Base-by-base conservation (phyloP, 2,113 vertebrate species). In the Larimichthys crocea region DNA sequence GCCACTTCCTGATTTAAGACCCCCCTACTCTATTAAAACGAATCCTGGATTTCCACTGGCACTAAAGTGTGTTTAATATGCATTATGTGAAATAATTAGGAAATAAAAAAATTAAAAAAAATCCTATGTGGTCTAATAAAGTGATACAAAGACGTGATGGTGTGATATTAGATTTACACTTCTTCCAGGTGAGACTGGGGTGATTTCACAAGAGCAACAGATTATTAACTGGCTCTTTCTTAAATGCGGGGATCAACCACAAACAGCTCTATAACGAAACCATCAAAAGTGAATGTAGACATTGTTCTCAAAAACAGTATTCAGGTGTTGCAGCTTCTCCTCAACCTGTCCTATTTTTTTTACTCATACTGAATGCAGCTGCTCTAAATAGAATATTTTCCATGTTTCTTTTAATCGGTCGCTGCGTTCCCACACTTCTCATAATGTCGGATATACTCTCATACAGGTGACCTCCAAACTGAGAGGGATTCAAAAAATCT, bases 1-100 rank as follows among this genome's bases (percentile, higher is more conserved):
- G 76, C 79, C 53, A 80, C 78, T 91, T 86, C 76, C 61, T 85
- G 82, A 91, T 92, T 92, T 91, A 93, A 89, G 80, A 84, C 59
- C 81, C 80, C 74, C 76, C 83, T 55, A 83, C 72, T 83, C 46
- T 84, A 89, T 91, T 88, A 90, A 90, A 90, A 80, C 20, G 53
- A 67, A 83, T 71, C 78, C 53, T 76, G 19, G 72, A 88, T 78
- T 53, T 85, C 55, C 62, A 55, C 75, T 49, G 78, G 76, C 75
- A 77, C 75, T 78, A 48, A 86, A 83, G 75, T 66, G 82, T 84
- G 82, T 91, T 93, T 92, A 87, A 90, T 83, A 82, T 64, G 73
- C 50, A 66, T 83, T 72, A 80, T 70, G 10, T 74, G 82, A 75
- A 88, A 85, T 75, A 75, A 87, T 83, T 62, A 76, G 49, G 29